Base-by-base conservation (phyloP, 2,113 vertebrate genomes). In the Nematolebias whitei region DNA sequence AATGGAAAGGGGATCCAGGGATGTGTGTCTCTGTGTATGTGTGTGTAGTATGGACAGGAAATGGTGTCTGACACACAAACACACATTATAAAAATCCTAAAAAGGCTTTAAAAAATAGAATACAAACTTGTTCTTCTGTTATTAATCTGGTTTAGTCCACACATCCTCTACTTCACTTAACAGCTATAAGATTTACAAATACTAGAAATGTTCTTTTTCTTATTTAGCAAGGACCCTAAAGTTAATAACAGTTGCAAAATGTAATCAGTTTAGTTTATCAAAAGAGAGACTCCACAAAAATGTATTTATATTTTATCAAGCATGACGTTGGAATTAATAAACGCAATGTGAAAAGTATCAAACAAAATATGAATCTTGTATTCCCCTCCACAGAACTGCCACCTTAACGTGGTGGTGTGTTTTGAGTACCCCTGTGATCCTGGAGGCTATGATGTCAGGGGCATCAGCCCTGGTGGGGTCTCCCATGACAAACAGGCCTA, bases 1-100 rank as follows among this genome's bases (percentile, higher is more conserved):
- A 93, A 92, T 92, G 87, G 90, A 88, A 92, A 90, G 87, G 88
- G 39, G 86, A 87, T 74, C 77, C 38, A 68, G 73, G 88, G 79
- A 87, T 89, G 90, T 86, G 84, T 83, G 81, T 47, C n/a, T 47
- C n/a, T 7, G 65, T 84, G 89, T 81, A 80, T 29, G 26, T 29
- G 26, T 29, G 26, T 29, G 26, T 29, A n/a, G 85, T 91, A 88
- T 89, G 78, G 90, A 90, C 88, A 89, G 89, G 87, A 92, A 92
- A 76, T 78, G 67, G 84, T 70, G 85, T 85, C 44, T 19, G 80
- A 85, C 71, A 64, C 81, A 83, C 67, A 84, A 44, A 76, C 63
- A 78, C 82, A 79, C 69, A 76, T 70, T 76, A 84, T 80, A 76
- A 89, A n/a, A 85, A 84, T 86, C 55, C 79, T 78, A 82, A 82